Percentiles rank a stretch among this genome's conserved stretches.
Conservation (phyloP, 2,113 vertebrate genomes). For the Danio rerio region GRCz12tu NC_133198.1:4356001-4356500, state of each 20-base stretch:
- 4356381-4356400: constrained; percentile 56
- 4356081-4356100: constrained; percentile 57
- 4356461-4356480: constrained; percentile 75
- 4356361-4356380: constrained; percentile 70
- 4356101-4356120: constrained; percentile 76
- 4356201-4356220: constrained; percentile 74
- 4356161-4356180: constrained; percentile 69
- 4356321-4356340: constrained; percentile 67
- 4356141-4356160: constrained; percentile 72
- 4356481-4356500: constrained; percentile 76
- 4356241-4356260: constrained; percentile 73
- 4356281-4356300: constrained; percentile 64
- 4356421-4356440: constrained; percentile 68
- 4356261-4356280: constrained; percentile 73
- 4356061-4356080: constrained; percentile 76
- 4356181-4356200: constrained; percentile 53
- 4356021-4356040: constrained; percentile 59
- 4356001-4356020: constrained; percentile 76
- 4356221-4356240: constrained; percentile 79
- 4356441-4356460: constrained; percentile 65
- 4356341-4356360: constrained; percentile 72
- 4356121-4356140: constrained; percentile 73
- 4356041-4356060: constrained; percentile 66
- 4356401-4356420: constrained; percentile 64
- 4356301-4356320: constrained; percentile 78